phyloP scores from a whole-genome alignment of 2,888 invertebrate species.

The Aelia acuminata region DNA sequence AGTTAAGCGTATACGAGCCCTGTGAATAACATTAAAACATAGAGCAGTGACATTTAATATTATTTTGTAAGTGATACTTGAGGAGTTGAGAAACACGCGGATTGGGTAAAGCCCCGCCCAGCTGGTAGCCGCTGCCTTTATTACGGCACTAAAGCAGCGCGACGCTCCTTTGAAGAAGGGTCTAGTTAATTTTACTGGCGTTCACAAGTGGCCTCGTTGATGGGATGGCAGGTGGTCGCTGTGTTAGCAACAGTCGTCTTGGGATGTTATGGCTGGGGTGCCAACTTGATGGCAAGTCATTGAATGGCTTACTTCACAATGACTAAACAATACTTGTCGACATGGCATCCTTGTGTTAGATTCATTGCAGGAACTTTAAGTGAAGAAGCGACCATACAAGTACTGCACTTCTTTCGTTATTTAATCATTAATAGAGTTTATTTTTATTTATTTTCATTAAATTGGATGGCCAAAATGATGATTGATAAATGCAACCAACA shows the following conservation, averaged over 20 bases:
- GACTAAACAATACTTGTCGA: not conserved
- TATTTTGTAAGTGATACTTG: constrained; percentile 8
- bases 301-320: not conserved
- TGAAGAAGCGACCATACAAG: too few species aligned
- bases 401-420: too few species aligned
- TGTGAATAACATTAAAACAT: constrained; percentile 8
- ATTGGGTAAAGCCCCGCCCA: not conserved
- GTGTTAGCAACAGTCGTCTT: not conserved
- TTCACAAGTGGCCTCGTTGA: not conserved
- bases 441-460: too few species aligned
- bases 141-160: not conserved
- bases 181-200: not conserved
- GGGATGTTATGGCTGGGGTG: not conserved
- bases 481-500: too few species aligned
- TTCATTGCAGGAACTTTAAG: too few species aligned
- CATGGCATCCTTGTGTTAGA: not conserved
- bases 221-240: not conserved
- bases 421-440: too few species aligned
- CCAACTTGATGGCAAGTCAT: not conserved
- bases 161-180: constrained; percentile 2
- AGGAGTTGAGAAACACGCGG: not conserved
- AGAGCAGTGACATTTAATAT: constrained; percentile 19
- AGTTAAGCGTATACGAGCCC: not conserved
- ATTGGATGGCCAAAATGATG: too few species aligned
- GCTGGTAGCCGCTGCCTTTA: not conserved